Base-by-base conservation (phyloP, 2,113 vertebrate species). In the Chaetodon trifascialis region DNA sequence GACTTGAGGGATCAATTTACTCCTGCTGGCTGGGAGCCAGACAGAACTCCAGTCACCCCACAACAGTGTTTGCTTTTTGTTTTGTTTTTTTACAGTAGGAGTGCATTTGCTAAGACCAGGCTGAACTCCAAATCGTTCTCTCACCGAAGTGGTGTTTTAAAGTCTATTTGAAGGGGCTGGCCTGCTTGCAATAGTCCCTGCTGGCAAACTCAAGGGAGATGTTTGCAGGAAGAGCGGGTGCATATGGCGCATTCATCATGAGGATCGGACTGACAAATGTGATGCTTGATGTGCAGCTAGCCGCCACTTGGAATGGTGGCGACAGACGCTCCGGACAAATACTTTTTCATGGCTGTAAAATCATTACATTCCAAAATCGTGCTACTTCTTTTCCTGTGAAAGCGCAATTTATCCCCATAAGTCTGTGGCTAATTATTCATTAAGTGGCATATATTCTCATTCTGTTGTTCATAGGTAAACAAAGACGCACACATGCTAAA, bases 1-100 rank as follows among this genome's bases (percentile, higher is more conserved):
- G 62, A 80, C 82, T 83, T 67, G 16, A 79, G 67, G 66, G 58
- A 75, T 90, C 76, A 76, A 71, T 90, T 82, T 83, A 60, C 69
- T 80, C 21, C 46, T 4, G 38, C 78, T 84, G 78, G 79, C 86
- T 51, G 30, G 12, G 21, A 81, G 76, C 73, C 87, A 88, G 76
- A 16, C 38, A 60, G 54, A 75, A 36, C 76, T 80, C 46, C 67
- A 66, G 71, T 81, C 60, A 34, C 59, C n/a, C 47, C 40, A 67
- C 65, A 78, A 58, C 51, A 62, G 40, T 77, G 44, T 30, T 30
- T 30, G 30, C 3, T 30, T 30, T 30, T 30, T 30, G 30, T 30
- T 30, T 30, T 30, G 1, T 65, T 78, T 60, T 79, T 58, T 73
- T 81, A 84, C 75, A 76, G 70, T 73, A 44, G 58, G 67, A 63